phyloP scores from a whole-genome alignment of 2,888 invertebrate species.

The Eupelmus urozonus region DNA sequence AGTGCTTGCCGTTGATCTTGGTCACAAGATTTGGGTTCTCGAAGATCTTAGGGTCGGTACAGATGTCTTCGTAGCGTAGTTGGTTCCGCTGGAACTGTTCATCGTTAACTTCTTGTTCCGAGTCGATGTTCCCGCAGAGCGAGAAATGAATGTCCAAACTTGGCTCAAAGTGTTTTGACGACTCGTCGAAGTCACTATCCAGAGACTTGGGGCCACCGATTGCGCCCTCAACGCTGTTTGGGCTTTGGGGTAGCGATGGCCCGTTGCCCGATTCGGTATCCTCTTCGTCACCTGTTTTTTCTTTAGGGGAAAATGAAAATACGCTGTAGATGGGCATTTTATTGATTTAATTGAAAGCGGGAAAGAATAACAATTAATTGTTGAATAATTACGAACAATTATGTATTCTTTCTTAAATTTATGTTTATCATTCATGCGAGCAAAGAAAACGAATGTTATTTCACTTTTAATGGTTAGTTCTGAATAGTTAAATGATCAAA shows the following conservation, averaged over 20 bases:
- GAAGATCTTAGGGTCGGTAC: constrained; percentile 86
- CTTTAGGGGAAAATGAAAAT: too few relatives aligned
- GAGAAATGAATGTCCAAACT: constrained; percentile 84
- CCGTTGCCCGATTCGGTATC: constrained; percentile 98
- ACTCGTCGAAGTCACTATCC: constrained; percentile 91
- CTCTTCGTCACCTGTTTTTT: constrained; percentile 84
- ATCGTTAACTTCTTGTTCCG: constrained; percentile 79
- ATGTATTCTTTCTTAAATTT: too few relatives aligned
- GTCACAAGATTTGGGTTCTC: constrained; percentile 91
- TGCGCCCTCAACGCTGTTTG: constrained; percentile 91
- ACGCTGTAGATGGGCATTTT: too few relatives aligned
- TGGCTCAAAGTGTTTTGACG: constrained; percentile 71
- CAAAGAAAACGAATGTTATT: constrained; percentile 6
- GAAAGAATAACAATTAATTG: too few relatives aligned
- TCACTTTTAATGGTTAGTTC: too few relatives aligned
- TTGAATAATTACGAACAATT: too few relatives aligned
- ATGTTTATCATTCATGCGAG: too few relatives aligned
- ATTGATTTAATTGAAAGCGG: too few relatives aligned
- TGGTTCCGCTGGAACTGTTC: constrained; percentile 82
- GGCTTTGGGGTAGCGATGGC: constrained; percentile 95
- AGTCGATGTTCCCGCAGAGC: constrained; percentile 85
- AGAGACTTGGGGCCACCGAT: constrained; percentile 83
- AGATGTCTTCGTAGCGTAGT: constrained; percentile 80
- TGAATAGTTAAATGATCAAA: too few relatives aligned
- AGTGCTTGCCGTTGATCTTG: constrained; percentile 91